Evolutionary conservation across 2,113 vertebrate species (phyloP), one percentile per base, ranked within the genome.

Genomic region (Chamaea fasciata): DNA sequence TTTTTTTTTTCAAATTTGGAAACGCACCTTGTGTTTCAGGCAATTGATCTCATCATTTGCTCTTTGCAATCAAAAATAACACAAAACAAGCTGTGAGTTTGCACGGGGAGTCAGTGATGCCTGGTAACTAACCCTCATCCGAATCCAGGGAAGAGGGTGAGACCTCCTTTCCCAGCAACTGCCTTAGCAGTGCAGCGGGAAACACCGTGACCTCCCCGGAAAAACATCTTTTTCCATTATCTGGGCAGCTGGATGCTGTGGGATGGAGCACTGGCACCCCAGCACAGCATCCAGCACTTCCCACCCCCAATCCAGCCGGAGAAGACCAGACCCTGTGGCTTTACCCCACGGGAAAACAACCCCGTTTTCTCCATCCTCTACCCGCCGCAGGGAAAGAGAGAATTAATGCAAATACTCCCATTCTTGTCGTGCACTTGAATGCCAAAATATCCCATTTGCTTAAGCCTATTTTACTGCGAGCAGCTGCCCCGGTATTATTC

Each of bases 401-500:
- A 95, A 92, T 91, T 87, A 96, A 96, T 93, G 95, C 95, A 97
- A 95, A 96, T 95, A 94, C 96, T 90, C 91, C 92, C 94, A 96
- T 92, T 96, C 97, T 96, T 94, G 90, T 93, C 41, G 39, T 73
- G 97, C 96, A 94, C 96, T 97, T 98, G 97, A 98, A 98, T 97
- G 97, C 96, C 95, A 77, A 75, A 97, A 94, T 97, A 97, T 89
- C 96, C 68, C 87, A n/a, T 97, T 92, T 96, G 94, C 96, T 92
- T 98, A 96, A 96, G 97, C 97, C 97, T 97, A 95, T 97, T 97
- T 97, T 97, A 95, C 97, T 89, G 97, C 96, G 80, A 97, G 98
- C 98, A 98, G 98, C 98, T 98, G 98, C 94, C 96, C 97, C 13
- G 69, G 98, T 97, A 98, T 98, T 98, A 97, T 98, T 97, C 97